Conservation (phyloP, 2,888 invertebrate genomes). For the Lysandra coridon region DNA sequence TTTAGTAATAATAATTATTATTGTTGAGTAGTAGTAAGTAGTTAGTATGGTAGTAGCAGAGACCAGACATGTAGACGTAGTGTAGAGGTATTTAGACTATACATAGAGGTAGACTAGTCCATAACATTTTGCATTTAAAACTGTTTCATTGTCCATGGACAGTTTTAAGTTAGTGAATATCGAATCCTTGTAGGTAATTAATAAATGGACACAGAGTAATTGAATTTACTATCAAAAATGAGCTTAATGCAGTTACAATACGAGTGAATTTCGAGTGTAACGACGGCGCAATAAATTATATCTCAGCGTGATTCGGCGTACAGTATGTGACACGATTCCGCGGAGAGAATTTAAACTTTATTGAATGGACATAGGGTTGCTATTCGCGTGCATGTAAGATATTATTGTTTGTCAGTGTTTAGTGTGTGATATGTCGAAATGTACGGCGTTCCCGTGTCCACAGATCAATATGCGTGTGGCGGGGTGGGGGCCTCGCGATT, state of each 20-base stretch:
- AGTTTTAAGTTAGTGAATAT: not conserved
- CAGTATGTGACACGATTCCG: conserved; percentile 44
- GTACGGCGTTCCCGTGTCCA: conserved; percentile 76
- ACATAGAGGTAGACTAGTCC: no score
- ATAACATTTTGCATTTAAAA: not conserved
- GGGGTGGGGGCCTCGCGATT: conserved; percentile 74
- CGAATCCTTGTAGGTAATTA: not conserved
- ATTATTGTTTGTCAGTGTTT: conserved; percentile 78
- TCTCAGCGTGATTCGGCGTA: conserved; percentile 41
- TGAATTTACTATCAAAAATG: not conserved
- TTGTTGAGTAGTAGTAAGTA: no score
- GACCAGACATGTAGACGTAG: no score
- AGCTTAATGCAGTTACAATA: conserved; percentile 2
- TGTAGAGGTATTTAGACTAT: no score
- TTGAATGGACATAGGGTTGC: conserved; percentile 32
- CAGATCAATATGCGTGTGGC: conserved; percentile 81
- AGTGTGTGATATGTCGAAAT: conserved; percentile 80
- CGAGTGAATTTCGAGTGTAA: conserved; percentile 26
- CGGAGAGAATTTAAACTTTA: conserved; percentile 44
- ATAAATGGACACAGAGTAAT: conserved; percentile 1
- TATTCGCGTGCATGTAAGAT: conserved; percentile 47
- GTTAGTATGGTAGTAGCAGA: no score
- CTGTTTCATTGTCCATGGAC: not conserved
- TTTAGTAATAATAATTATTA: no score
- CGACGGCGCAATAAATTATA: conserved; percentile 45